Evolutionary conservation across 64 coral and sea anemone species (phyloP), one percentile per base, ranked within the genome.

Genomic region (Dendronephthya gigantea): DNA sequence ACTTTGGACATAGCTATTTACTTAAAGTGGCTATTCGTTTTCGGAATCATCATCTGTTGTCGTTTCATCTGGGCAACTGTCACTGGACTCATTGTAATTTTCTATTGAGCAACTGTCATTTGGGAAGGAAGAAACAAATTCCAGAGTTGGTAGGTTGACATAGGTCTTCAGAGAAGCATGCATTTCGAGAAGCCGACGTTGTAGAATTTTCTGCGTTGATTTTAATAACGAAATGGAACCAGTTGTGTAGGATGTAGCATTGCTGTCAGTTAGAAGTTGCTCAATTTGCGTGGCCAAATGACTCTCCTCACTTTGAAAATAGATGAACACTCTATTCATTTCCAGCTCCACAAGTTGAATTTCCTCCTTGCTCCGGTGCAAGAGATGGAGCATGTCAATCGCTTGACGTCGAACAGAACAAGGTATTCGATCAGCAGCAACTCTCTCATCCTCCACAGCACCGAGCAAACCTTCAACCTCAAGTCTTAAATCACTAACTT

Each of bases 341-440:
- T 87, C 85, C 23, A 48, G 50, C 65, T 45, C 40, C n/a, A 87
- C 17, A 32, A 59, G 43, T 19, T 45, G 7, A 1, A 39, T 17
- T 41, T 87, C 85, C 39, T 87, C 85, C 40, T 41, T 70, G n/a
- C 32, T 32, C 40, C 85, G 31, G 19, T 47, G 22, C 17, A 70
- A 27, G 30, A 75, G 34, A 49, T 87, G 68, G 27, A 34, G 65
- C 37, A 87, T 51, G 29, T 87, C 85, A 31, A 87, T 50, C 22
- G 85, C 85, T 74, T 87, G 56, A 22, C 85, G 38, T 76, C 72
- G 72, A 34, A 79, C 32, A 39, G 32, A 36, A 62, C 25, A n/a
- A 12, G 55, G 55, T 17, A 79, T 79, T 79, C 15, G 30, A 12
- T 2, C 32, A 79, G 72, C 72, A 33, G 9, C 32, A 17, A 36